Percentiles rank a stretch among this genome's conserved stretches.
Evolutionary conservation across 2,797 vertebrate species (phyloP).

Genomic region (Darevskia mixta): DNA sequence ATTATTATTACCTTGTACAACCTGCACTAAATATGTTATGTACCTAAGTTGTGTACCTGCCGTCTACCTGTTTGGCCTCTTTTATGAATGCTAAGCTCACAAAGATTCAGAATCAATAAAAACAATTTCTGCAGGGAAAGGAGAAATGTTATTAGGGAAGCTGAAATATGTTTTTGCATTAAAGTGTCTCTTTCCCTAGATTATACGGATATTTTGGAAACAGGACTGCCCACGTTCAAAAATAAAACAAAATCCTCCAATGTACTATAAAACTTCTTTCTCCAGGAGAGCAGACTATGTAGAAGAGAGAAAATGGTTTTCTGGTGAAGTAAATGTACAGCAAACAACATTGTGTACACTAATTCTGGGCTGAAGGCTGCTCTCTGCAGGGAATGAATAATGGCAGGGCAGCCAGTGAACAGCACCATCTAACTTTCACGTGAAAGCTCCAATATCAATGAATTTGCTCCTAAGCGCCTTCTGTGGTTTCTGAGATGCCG

Average conservation of each 20-base stretch:
- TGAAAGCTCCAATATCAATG: slow-evolving; percentile 25
- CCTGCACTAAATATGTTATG: slow-evolving; percentile 11
- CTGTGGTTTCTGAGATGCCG: slow-evolving; percentile 6
- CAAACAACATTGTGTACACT: background rate
- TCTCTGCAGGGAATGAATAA: fast-evolving
- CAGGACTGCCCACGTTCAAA: slow-evolving; percentile 35
- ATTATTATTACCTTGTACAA: background rate
- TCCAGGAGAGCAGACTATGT: slow-evolving; percentile 48
- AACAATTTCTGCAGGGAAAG: slow-evolving; percentile 62
- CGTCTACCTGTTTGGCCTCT: slow-evolving; percentile 45
- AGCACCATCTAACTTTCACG: background rate
- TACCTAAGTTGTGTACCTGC: slow-evolving; percentile 23
- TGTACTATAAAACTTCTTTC: slow-evolving; percentile 51
- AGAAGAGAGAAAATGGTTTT: slow-evolving; percentile 29
- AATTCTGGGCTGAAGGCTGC: background rate
- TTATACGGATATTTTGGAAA: slow-evolving; percentile 56
- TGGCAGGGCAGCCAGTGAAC: background rate
- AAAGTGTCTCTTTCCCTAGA: slow-evolving; percentile 58
- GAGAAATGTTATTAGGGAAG: background rate
- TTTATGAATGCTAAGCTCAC: slow-evolving; percentile 58
- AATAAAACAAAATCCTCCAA: slow-evolving; percentile 49
- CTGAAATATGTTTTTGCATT: slow-evolving; percentile 62
- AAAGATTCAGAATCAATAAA: slow-evolving; percentile 57
- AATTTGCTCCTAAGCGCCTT: background rate
- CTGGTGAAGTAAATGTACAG: background rate